Evolutionary conservation across 2,113 vertebrate species (phyloP).

Genomic region (Hyla sarda): DNA sequence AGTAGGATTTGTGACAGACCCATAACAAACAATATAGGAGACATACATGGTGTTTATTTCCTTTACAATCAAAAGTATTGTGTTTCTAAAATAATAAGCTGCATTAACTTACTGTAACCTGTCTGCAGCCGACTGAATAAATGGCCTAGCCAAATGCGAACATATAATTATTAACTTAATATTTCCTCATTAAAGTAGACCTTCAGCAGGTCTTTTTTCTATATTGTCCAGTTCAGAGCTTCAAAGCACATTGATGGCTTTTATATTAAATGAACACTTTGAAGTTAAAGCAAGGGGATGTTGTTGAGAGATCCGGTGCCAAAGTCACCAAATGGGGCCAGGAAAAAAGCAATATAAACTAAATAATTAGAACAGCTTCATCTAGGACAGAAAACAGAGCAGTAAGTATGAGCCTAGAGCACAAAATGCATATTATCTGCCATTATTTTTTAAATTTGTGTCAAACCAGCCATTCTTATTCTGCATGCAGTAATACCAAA

Average conservation of each 20-base stretch:
- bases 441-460: background rate
- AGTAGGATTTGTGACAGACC: too few relatives aligned
- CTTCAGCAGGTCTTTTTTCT: background rate
- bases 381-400: background rate
- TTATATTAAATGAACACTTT: conserved; percentile 7
- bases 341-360: background rate
- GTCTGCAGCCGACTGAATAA: background rate
- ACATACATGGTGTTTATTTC: too few relatives aligned
- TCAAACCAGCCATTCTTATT: background rate
- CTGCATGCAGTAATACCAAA: too few relatives aligned
- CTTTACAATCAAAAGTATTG: too few relatives aligned
- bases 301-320: background rate
- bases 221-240: background rate
- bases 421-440: background rate
- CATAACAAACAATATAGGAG: too few relatives aligned
- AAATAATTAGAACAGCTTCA: background rate
- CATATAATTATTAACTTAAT: background rate
- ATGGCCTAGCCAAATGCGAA: background rate
- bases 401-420: background rate
- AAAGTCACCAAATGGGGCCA: background rate
- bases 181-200: background rate
- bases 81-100: background rate
- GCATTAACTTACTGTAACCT: background rate
- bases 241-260: background rate
- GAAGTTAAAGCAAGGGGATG: conserved; percentile 4